Evolutionary conservation across 1,140 invertebrate species (phyloP).

Genomic region (Drosophila nigromelanica): DNA sequence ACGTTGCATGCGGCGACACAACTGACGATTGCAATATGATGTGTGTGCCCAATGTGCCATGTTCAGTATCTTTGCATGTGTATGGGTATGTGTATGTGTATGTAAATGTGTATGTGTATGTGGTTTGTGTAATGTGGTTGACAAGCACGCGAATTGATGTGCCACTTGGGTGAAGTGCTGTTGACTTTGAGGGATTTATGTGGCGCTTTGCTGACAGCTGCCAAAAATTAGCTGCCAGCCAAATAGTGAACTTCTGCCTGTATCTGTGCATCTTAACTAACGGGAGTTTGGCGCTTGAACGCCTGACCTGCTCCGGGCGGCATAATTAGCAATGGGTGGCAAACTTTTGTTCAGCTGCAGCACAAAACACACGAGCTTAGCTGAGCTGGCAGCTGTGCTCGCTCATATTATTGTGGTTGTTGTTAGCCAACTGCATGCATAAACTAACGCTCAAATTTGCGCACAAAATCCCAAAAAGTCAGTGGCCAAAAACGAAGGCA

Average conservation of each 20-base stretch:
- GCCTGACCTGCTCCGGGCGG: conserved; percentile 41
- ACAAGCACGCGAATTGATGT: conserved; percentile 78
- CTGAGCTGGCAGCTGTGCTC: conserved; percentile 41
- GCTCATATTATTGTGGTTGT: conserved; percentile 33
- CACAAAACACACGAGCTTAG: conserved; percentile 42
- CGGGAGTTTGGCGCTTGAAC: neutral
- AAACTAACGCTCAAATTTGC: conserved; percentile 65
- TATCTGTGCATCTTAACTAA: conserved; percentile 3
- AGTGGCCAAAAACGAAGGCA: conserved; percentile 43
- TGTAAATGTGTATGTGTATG: conserved; percentile 1
- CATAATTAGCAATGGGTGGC: conserved; percentile 60
- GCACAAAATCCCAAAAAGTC: conserved; percentile 70
- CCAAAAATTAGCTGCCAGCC: conserved; percentile 71
- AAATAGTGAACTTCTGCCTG: neutral
- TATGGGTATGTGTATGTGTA: neutral
- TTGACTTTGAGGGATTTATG: conserved; percentile 81
- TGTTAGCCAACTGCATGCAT: conserved; percentile 45
- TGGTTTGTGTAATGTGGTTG: conserved; percentile 26
- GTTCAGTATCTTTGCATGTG: conserved; percentile 12
- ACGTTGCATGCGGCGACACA: conserved; percentile 76
- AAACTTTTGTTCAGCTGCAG: conserved; percentile 36
- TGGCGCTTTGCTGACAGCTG: conserved; percentile 62
- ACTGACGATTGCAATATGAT: conserved; percentile 79
- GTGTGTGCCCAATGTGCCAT: conserved; percentile 40
- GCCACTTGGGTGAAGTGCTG: conserved; percentile 73